Conservation (phyloP, 2,888 invertebrate genomes). For the Dorcus hopei region DNA sequence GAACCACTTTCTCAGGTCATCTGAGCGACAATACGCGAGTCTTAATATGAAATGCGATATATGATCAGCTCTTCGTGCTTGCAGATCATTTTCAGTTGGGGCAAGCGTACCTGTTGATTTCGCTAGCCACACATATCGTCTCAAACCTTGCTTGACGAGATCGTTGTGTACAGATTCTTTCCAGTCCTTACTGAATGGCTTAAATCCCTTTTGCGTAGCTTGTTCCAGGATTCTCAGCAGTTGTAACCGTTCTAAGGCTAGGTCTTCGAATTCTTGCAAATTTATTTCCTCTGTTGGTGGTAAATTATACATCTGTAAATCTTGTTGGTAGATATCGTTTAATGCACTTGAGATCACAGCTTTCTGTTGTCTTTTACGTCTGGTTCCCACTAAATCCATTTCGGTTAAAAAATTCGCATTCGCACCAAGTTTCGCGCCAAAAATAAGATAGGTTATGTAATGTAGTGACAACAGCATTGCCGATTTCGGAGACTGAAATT, state of each 20-base stretch:
- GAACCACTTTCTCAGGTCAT: conserved; percentile 87
- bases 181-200: conserved; percentile 65
- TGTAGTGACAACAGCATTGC: too few relatives aligned
- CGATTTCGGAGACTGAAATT: too few relatives aligned
- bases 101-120: conserved; percentile 55
- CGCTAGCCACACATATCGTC: conserved; percentile 62
- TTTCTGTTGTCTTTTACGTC: conserved; percentile 35
- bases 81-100: conserved; percentile 59
- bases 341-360: conserved; percentile 41
- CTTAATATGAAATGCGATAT: conserved; percentile 92
- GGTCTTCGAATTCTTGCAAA: conserved; percentile 82
- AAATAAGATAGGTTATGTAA: too few relatives aligned
- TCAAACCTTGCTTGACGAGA: conserved; percentile 65
- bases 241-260: conserved; percentile 80
- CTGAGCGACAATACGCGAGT: conserved; percentile 84
- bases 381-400: conserved; percentile 23
- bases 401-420: too few relatives aligned
- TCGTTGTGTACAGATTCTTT: conserved; percentile 62
- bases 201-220: conserved; percentile 63
- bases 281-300: conserved; percentile 73
- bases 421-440: too few relatives aligned
- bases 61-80: conserved; percentile 74
- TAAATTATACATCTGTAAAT: conserved; percentile 73
- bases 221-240: conserved; percentile 75
- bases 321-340: conserved; percentile 64